Conservation (phyloP, 2,113 vertebrate species). For the Epinephelus moara region DNA sequence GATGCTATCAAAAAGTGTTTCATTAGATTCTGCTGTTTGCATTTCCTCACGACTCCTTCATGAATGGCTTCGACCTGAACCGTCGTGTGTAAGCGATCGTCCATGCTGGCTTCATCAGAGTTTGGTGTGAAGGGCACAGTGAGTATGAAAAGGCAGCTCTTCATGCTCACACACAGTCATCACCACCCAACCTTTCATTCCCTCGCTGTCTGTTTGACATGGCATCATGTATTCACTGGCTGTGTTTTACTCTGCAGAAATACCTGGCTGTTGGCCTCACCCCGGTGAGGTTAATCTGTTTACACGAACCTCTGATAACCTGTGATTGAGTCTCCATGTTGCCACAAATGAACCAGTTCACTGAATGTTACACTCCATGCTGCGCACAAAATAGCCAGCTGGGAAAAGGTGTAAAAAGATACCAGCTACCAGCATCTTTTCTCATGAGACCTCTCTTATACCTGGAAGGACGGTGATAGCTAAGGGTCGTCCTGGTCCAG, state of each 20-base stretch:
- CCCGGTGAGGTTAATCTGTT: conserved; percentile 63
- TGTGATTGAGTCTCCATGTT: conserved; percentile 39
- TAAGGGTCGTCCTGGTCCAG: neutral
- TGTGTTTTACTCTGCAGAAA: conserved; percentile 26
- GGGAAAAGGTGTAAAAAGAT: neutral
- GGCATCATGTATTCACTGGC: conserved; percentile 39
- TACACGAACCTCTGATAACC: conserved; percentile 55
- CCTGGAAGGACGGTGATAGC: neutral
- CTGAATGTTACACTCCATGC: neutral
- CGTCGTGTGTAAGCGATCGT: conserved; percentile 57
- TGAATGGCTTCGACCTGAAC: conserved; percentile 40
- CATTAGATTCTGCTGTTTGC: conserved; percentile 37
- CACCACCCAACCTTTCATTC: conserved; percentile 33
- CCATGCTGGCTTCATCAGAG: conserved; percentile 15
- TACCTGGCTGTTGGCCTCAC: conserved; percentile 27
- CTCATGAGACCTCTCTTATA: neutral
- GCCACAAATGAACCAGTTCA: conserved; percentile 27
- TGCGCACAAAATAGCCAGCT: neutral
- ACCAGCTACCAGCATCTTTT: neutral
- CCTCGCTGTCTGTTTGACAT: conserved; percentile 42
- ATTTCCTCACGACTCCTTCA: conserved; percentile 20
- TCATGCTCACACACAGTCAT: conserved; percentile 13
- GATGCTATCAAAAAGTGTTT: neutral
- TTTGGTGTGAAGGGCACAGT: conserved; percentile 45
- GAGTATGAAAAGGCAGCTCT: conserved; percentile 39